Base-by-base conservation (phyloP, 2,888 invertebrate species). In the Leucophora obtusa region DNA sequence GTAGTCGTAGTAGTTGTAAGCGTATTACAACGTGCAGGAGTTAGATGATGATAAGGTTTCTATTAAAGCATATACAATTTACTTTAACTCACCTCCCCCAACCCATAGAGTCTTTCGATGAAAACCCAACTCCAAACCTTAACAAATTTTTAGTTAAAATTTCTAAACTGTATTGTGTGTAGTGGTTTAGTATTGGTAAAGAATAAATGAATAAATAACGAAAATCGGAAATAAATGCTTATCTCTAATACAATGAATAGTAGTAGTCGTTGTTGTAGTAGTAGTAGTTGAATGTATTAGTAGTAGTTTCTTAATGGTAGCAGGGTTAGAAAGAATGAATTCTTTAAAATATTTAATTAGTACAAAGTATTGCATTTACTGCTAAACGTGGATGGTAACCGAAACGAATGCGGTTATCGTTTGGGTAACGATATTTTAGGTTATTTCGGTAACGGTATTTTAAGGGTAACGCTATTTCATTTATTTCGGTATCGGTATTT, bases 41-140 rank as follows among this genome's bases (percentile, higher is more conserved):
- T 70, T 77, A 81, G 73, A 74, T 63, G 76, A 43, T 77, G 77
- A 73, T 81, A 66, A 77, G 77, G 70, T 66, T 73, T 69, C 69
- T 65, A 65, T 65, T 47, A 70, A 66, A 70, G 38, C 43, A 63
- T 35, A 72, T 58, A 65, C 53, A 77, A 38, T 60, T 77, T 66
- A 11, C 54, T 68, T 54, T 14, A 62, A 69, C 54, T 21, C 47
- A n/a, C 66, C 3, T 33, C 17, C 14, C 28, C 15, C 8, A 38
- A 11, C 66, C 53, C 47, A 1, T 28, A 56, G 53, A 65, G 17
- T 47, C 15, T 24, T 59, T 56, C 28, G 9, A 15, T 43, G 38
- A 18, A 43, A 54, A 65, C 33, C 51, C 68, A 35, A 53, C 65
- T 62, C 53, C 17, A 3, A 51, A 58, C 43, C 62, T 21, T 21